phyloP scores from a whole-genome alignment of 2,888 invertebrate genomes.

The Sarcophaga variegata region DNA sequence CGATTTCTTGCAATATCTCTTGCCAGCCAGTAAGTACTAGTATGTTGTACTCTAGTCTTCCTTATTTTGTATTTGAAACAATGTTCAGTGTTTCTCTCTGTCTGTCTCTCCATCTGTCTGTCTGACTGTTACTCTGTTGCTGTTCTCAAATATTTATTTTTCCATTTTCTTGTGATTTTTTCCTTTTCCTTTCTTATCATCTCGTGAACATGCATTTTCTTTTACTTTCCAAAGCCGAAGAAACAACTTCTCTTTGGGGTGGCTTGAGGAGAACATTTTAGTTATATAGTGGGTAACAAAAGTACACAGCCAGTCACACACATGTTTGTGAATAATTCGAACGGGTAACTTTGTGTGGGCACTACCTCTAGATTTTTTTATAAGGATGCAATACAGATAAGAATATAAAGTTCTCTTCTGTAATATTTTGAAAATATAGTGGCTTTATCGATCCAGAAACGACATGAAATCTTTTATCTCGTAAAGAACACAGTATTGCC shows the following conservation, averaged over 20 bases:
- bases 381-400: neutral
- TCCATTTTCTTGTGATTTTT: constrained; percentile 39
- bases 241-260: neutral
- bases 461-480: no score
- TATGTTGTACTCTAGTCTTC: no score
- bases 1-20: no score
- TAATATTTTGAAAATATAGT: no score
- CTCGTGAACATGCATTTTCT: constrained; percentile 52
- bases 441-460: no score
- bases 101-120: neutral
- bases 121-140: neutral
- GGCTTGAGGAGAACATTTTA: neutral
- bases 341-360: neutral
- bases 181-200: constrained; percentile 37
- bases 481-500: no score
- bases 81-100: neutral
- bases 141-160: constrained; percentile 36
- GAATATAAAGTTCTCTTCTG: no score
- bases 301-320: neutral
- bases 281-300: neutral
- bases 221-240: constrained; percentile 33
- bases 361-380: neutral
- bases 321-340: neutral
- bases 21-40: no score
- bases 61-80: neutral